phyloP scores from a whole-genome alignment of 2,797 vertebrate species.

The Phoeniculus purpureus region DNA sequence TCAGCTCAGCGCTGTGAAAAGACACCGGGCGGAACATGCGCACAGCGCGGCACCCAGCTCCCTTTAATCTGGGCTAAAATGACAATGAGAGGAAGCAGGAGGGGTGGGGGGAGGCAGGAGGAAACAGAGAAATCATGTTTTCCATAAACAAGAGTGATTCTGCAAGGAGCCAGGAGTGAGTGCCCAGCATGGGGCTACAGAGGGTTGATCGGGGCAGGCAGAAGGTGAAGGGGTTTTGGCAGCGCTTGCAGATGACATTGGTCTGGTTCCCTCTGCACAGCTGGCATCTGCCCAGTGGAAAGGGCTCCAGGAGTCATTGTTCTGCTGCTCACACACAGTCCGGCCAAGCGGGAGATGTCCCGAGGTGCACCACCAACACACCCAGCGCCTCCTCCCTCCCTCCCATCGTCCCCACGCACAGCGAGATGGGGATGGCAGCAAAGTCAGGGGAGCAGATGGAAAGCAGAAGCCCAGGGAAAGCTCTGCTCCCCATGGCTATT shows the following conservation, averaged over 20 bases:
- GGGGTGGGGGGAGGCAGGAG: background rate
- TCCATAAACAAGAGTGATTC: background rate
- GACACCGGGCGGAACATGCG: constrained; percentile 57
- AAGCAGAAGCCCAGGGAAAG: background rate
- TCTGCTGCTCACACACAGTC: background rate
- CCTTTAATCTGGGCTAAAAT: constrained; percentile 64
- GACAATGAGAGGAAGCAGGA: constrained; percentile 50
- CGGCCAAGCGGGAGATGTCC: background rate
- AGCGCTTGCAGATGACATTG: background rate
- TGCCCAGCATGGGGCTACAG: background rate
- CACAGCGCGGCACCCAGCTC: constrained; percentile 41
- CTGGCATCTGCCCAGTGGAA: background rate
- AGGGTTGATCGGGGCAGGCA: accelerated
- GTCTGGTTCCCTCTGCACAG: background rate
- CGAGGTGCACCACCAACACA: background rate
- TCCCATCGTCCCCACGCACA: background rate
- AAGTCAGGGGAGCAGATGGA: background rate
- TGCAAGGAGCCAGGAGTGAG: background rate
- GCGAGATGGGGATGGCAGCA: background rate
- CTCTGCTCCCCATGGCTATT: background rate
- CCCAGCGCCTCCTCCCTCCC: background rate
- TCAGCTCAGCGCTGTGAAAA: constrained; percentile 67
- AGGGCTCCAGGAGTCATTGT: constrained; percentile 48
- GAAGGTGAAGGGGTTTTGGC: background rate
- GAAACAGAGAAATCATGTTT: background rate